Evolutionary conservation across 2,113 vertebrate genomes (phyloP).

Genomic region (Sapajus apella): DNA sequence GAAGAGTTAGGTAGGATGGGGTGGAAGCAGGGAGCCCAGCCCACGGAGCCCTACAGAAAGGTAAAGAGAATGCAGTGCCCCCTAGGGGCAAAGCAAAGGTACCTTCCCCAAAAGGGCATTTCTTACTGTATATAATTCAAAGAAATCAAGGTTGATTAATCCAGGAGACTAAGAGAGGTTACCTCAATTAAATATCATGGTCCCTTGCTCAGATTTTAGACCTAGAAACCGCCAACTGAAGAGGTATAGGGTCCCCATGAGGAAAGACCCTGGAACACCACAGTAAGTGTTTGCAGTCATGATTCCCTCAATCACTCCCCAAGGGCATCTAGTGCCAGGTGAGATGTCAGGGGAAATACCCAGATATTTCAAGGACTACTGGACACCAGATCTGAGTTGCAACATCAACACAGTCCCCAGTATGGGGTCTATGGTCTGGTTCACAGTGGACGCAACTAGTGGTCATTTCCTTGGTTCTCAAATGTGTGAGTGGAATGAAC

Average conservation of each 20-base stretch:
- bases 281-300: rapidly evolving
- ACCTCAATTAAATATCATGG: neutral
- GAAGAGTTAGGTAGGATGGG: neutral
- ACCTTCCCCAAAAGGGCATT: neutral
- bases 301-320: neutral
- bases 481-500: neutral
- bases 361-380: neutral
- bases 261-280: neutral
- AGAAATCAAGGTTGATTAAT: neutral
- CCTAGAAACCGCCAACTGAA: neutral
- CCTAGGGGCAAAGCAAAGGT: neutral
- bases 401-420: rapidly evolving
- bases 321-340: neutral
- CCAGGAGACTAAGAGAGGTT: neutral
- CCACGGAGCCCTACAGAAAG: neutral
- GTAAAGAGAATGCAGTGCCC: neutral
- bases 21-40: neutral
- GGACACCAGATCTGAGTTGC: neutral
- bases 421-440: neutral
- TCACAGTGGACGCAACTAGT: neutral
- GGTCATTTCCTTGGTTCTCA: neutral
- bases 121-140: neutral
- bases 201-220: neutral
- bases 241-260: neutral
- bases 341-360: neutral